Percentiles rank a stretch among this genome's conserved stretches.
phyloP scores from a whole-genome alignment of 2,113 vertebrate species.

The human region GRCh38 chr2:213602501-213603000 shows the following conservation, averaged over 20 bases:
- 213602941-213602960: neutral
- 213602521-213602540: too few species aligned
- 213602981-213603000: neutral
- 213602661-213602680: fast-evolving
- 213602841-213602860: neutral
- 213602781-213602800: neutral
- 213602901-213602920: neutral
- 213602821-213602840: neutral
- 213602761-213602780: neutral
- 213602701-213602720: neutral
- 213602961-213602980: neutral
- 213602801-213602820: neutral
- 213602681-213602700: neutral
- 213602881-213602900: neutral
- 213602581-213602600: too few species aligned
- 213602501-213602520: too few species aligned
- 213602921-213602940: neutral
- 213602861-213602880: neutral
- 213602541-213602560: too few species aligned
- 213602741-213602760: neutral
- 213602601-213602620: too few species aligned
- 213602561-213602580: too few species aligned
- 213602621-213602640: too few species aligned
- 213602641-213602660: too few species aligned
- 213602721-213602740: neutral